Evolutionary conservation across 2,888 invertebrate genomes (phyloP).

Genomic region (Exephanes ischioxanthus): DNA sequence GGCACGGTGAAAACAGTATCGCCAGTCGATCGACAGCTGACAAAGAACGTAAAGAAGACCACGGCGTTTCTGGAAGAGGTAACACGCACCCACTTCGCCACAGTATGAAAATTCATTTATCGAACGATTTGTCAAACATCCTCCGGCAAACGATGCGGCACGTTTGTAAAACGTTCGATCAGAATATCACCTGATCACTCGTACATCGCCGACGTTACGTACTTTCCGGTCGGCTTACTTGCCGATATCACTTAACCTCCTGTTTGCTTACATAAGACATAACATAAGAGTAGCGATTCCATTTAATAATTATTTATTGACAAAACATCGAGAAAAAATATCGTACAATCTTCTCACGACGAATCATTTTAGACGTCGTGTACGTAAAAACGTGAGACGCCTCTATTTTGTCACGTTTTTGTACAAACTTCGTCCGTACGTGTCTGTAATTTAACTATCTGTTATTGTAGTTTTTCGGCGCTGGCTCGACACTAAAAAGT

Average conservation of each 20-base stretch:
- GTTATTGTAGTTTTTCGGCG: constrained; percentile 46
- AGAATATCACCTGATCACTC: not conserved
- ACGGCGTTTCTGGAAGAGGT: constrained; percentile 87
- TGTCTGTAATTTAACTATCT: not conserved
- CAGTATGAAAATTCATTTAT: not conserved
- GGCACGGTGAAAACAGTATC: constrained; percentile 86
- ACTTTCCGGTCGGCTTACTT: constrained; percentile 29
- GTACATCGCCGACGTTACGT: constrained; percentile 38
- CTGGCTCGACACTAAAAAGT: not conserved
- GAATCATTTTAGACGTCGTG: not conserved
- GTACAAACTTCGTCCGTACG: not conserved
- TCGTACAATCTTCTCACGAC: not conserved
- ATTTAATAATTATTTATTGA: not conserved
- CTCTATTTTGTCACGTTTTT: not conserved
- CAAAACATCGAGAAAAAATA: not conserved
- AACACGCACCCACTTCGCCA: constrained; percentile 70
- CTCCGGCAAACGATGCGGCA: not conserved
- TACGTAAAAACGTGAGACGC: not conserved
- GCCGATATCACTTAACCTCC: constrained; percentile 72
- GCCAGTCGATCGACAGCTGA: constrained; percentile 86
- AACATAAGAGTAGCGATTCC: not conserved
- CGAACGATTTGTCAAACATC: not conserved
- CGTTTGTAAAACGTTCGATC: not conserved
- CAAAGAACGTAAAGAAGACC: constrained; percentile 79
- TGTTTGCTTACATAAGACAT: constrained; percentile 76